Base-by-base conservation (phyloP, 2,797 vertebrate species). In the Craterocephalus amniculus region DNA sequence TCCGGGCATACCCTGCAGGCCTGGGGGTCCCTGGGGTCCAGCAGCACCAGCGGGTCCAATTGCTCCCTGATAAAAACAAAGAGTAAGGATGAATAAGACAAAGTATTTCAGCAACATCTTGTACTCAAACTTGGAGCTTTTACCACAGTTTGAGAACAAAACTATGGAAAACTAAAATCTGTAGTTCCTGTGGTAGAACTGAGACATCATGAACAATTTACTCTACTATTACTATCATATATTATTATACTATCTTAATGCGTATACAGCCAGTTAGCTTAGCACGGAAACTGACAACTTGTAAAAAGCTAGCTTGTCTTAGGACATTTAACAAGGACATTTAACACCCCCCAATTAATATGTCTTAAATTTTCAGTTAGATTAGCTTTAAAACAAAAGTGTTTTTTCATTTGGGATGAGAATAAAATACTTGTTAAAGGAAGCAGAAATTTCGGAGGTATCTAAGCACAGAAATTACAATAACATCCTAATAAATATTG, bases 1-100 rank as follows among this genome's bases (percentile, higher is more conserved):
- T 1, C 98, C 98, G 0, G 98, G 98, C 98, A 99, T 99, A 22
- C 98, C 98, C 89, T 99, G 98, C 48, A 99, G 94, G 51, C 98
- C 98, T 0, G 97, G 95, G 60, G 97, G 95, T 4, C 98, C 98
- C 86, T 97, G 97, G 67, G 95, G 73, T 14, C 98, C 97, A 22
- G 79, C 49, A 69, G 93, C 81, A 3, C 98, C 98, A 9, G 89
- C 81, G 0, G 97, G 95, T 63, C 97, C 97, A 18, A 96, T 93
- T 6, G 96, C 96, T 65, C 98, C 98, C 98, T 99, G 68, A 6
- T 26, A 7, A 63, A 56, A 61, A 49, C 8, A 49, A 20, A 36
- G 7, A 36, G 40, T 55, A 10, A 72, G 31, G 51, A 49, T 56
- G 0, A 72, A 22, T 73, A 1, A 54, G 26, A 67, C 34, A n/a